A percentile compares a stretch with the other conserved stretches of the same genome.
These are phyloP conservation scores for Acromyrmex heyeri DNA, from an alignment of 1,140 invertebrate genomes.

Conservation along the genomic window DNA sequence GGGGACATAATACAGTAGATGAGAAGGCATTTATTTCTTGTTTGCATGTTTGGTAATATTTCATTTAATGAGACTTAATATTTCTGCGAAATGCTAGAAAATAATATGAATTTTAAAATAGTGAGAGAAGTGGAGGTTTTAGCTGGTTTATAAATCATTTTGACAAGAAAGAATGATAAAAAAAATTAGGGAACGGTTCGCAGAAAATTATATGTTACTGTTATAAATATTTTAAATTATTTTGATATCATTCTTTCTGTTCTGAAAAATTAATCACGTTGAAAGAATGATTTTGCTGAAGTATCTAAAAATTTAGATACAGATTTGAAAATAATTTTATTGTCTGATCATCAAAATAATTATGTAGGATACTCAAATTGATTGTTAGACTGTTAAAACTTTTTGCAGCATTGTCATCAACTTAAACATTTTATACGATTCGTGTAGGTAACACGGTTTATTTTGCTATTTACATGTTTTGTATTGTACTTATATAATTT, in stretches of 20 bases:
- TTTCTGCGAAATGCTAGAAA: neutral
- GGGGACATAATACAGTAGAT: neutral
- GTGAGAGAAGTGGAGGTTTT: neutral
- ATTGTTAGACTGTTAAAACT: too few relatives aligned
- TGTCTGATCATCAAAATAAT: too few relatives aligned
- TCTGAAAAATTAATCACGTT: neutral
- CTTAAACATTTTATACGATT: too few relatives aligned
- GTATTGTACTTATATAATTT: neutral
- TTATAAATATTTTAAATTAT: neutral
- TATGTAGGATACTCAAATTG: too few relatives aligned
- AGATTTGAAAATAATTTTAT: too few relatives aligned
- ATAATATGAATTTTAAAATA: neutral
- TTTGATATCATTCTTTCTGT: neutral
- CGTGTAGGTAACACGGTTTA: too few relatives aligned
- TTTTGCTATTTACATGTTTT: neutral
- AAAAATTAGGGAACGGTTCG: neutral
- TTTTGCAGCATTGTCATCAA: too few relatives aligned
- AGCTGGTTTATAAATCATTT: neutral
- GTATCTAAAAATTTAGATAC: too few relatives aligned
- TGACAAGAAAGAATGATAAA: neutral
- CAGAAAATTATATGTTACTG: neutral
- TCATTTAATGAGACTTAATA: neutral
- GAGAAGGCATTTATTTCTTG: constrained; percentile 12
- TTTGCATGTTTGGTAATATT: neutral
- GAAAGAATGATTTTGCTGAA: too few relatives aligned